Conservation (phyloP, 2,797 vertebrate species). For the Zalophus californianus region DNA sequence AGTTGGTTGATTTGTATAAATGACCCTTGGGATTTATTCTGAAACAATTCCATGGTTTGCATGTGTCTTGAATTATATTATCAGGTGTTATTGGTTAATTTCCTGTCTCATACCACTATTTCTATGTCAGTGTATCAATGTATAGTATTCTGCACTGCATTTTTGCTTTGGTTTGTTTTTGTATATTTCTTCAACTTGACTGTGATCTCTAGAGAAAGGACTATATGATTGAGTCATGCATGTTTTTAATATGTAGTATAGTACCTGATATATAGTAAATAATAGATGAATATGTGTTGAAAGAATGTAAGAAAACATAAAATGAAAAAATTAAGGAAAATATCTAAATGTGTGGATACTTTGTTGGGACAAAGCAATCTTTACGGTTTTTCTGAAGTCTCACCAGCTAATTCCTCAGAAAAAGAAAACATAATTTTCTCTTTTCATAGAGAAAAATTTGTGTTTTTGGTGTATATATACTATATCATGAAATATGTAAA, state of each 20-base stretch:
- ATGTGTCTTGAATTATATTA: not conserved
- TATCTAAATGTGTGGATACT: not conserved
- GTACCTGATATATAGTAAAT: not conserved
- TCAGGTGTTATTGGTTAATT: not conserved
- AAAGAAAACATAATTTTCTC: not conserved
- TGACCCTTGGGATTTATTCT: not conserved
- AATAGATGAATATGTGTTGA: not conserved
- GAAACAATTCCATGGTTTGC: not conserved
- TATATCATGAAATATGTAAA: not conserved
- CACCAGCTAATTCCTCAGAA: not conserved
- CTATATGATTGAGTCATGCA: not conserved
- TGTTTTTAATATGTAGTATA: not conserved
- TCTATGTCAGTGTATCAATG: not conserved
- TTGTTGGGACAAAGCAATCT: not conserved
- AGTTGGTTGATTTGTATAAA: not conserved
- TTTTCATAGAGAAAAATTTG: not conserved
- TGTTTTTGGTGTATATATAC: not conserved
- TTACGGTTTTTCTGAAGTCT: not conserved
- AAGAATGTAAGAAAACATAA: not conserved
- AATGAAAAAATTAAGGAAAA: not conserved
- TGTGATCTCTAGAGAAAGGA: not conserved
- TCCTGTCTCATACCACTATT: not conserved
- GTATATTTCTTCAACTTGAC: not conserved
- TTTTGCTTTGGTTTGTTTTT: not conserved
- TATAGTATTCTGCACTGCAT: not conserved